These are phyloP conservation scores for Cariama cristata DNA, from an alignment of 2,113 vertebrate species.

Conservation along the genomic window DNA sequence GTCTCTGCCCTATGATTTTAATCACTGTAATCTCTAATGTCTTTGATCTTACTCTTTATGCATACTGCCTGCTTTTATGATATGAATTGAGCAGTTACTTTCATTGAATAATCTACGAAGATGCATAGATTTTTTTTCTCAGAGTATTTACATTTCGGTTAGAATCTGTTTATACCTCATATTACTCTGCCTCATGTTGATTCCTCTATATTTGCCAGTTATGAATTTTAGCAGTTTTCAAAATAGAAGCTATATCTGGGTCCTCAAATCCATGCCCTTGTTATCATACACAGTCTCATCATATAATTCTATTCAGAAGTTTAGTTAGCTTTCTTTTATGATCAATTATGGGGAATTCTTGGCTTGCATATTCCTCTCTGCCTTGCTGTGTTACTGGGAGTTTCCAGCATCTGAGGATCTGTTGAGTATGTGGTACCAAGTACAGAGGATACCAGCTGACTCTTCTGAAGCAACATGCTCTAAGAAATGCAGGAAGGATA, in stretches of 20 bases:
- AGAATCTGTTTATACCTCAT: neutral
- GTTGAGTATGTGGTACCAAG: neutral
- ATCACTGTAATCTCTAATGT: conserved; percentile 2
- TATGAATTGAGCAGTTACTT: neutral
- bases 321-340: neutral
- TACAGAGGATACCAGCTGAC: neutral
- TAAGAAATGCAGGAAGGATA: neutral
- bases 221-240: neutral
- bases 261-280: neutral
- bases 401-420: neutral
- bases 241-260: neutral
- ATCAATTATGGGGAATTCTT: neutral
- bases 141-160: neutral
- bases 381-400: neutral
- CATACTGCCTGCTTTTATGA: neutral
- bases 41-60: neutral
- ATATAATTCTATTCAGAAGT: neutral
- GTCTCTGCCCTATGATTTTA: neutral
- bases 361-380: neutral
- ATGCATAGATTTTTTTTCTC: neutral
- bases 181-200: neutral
- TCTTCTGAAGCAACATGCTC: neutral
- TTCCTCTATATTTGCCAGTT: neutral
- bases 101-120: neutral
- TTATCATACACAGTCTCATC: neutral